phyloP scores from a whole-genome alignment of 2,113 vertebrate species.

The Istiophorus platypterus region DNA sequence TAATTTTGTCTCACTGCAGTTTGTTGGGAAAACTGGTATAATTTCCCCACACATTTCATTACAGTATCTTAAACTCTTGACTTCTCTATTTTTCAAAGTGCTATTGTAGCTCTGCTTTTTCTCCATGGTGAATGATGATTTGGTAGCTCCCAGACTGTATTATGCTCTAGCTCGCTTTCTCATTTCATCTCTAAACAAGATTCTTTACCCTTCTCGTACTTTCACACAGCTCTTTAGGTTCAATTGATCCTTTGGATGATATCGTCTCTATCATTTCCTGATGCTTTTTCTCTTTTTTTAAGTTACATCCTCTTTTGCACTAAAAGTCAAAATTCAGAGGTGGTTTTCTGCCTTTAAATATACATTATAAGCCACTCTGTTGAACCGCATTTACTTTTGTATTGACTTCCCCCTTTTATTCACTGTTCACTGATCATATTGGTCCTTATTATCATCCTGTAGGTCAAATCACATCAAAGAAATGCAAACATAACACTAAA shows the following conservation, averaged over 20 bases:
- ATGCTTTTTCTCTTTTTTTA: not conserved
- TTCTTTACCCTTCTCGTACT: no score
- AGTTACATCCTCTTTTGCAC: not conserved
- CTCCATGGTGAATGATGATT: no score
- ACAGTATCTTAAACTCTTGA: no score
- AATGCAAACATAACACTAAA: slow-evolving; percentile 3
- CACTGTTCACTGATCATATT: not conserved
- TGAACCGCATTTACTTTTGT: not conserved
- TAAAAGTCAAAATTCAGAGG: not conserved
- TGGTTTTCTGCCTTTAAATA: not conserved
- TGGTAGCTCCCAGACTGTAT: no score
- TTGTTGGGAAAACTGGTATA: no score
- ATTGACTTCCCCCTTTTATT: slow-evolving; percentile 4
- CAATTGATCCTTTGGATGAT: not conserved
- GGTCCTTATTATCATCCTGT: not conserved
- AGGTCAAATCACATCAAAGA: not conserved
- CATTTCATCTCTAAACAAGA: no score
- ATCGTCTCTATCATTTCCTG: not conserved
- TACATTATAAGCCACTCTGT: not conserved
- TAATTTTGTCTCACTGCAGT: no score
- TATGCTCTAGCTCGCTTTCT: no score
- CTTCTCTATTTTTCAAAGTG: no score
- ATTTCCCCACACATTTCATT: no score
- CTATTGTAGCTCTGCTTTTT: no score
- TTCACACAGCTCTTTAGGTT: not conserved